phyloP scores from a whole-genome alignment of 2,113 vertebrate species.

The Stigmatopora argus region DNA sequence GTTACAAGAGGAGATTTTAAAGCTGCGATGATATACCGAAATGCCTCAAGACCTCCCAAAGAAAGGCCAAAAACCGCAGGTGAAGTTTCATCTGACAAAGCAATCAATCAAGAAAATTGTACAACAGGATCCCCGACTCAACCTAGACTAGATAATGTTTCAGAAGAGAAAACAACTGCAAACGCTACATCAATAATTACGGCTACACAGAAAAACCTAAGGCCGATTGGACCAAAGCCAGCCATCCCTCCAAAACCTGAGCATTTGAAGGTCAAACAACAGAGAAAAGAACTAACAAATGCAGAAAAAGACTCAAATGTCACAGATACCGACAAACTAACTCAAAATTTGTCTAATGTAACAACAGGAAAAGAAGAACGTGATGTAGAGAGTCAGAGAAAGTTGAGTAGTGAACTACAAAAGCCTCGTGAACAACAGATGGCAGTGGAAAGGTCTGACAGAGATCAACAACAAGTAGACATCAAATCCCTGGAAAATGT shows the following conservation, averaged over 20 bases:
- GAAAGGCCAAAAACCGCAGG: conserved; percentile 57
- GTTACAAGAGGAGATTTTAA: conserved; percentile 81
- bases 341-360: conserved; percentile 5
- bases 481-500: conserved; percentile 9
- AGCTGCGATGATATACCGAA: conserved; percentile 81
- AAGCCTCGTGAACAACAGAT: conserved; percentile 1
- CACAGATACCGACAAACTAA: conserved; percentile 24
- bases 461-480: neutral
- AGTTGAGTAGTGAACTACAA: neutral
- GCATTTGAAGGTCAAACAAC: conserved; percentile 53
- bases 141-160: conserved; percentile 42
- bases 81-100: conserved; percentile 34
- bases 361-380: neutral
- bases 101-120: conserved; percentile 40
- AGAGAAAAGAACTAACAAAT: conserved; percentile 63
- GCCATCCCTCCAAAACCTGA: conserved; percentile 67
- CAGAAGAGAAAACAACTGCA: conserved; percentile 15
- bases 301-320: conserved; percentile 43
- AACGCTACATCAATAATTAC: conserved; percentile 14
- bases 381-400: conserved; percentile 7
- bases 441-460: neutral
- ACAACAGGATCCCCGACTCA: conserved; percentile 69
- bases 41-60: conserved; percentile 67
- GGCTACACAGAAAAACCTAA: conserved; percentile 40
- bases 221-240: conserved; percentile 55